Evolutionary conservation across 1,140 invertebrate genomes (phyloP), one percentile per base, ranked within the genome.

Genomic region (Metaphire vulgaris): DNA sequence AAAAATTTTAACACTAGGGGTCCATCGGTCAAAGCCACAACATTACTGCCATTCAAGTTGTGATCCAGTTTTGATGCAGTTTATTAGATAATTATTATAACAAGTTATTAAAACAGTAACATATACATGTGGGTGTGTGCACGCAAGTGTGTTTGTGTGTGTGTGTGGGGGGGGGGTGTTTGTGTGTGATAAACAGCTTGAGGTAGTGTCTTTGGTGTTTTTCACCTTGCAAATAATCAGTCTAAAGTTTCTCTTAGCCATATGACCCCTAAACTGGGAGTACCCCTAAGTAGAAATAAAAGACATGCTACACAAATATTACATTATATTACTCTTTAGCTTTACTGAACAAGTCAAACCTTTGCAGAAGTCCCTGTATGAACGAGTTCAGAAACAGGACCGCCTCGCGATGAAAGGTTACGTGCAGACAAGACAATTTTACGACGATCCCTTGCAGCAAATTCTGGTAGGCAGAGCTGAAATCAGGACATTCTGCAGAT

Each of bases 401-500:
- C 1, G 92, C 91, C 74, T 91, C 90, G 79, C 90, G 89, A 82
- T 93, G 91, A 77, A 92, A 89, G 15, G 91, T 86, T 2, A 93
- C 77, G 69, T 89, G 86, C 0, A 93, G 77, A 30, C 88, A 87
- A 0, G 90, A 89, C 70, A 92, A 87, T 81, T 93, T 91, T 0
- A 92, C 83, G 16, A 92, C 90, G 65, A 92, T 82, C 0, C 91
- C 92, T 80, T 92, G 91, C 83, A 93, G 92, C 29, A 93, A 91
- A 82, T 89, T 91, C 82, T 92, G 91, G 81, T 93, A 94, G 80
- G 92, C 90, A 0, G 89, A 89, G 79, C 90, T 90, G 84, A 94
- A 94, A 83, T 94, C 93, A 1, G 92, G 92, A 84, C 93, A 94
- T 77, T 91, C 89, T 0, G 92, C 90, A 75, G 89, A 88, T 0